Evolutionary conservation across 2,797 vertebrate genomes (phyloP).

Genomic region (Adelosebastes latens): DNA sequence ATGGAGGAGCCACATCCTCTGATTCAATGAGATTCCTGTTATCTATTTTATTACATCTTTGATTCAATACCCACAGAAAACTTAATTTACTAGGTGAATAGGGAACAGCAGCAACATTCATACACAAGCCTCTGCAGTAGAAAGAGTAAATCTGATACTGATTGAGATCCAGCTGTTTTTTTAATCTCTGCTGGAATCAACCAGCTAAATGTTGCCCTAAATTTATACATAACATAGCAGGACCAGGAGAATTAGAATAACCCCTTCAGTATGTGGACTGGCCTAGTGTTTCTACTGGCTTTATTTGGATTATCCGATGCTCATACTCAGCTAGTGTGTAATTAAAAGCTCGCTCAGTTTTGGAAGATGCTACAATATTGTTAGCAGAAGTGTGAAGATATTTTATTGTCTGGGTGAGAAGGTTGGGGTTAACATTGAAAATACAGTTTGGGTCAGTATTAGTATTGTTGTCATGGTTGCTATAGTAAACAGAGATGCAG

Average conservation of each 20-base stretch:
- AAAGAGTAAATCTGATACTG: background rate
- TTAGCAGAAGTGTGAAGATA: background rate
- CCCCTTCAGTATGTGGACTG: conserved; percentile 1
- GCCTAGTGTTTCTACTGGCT: conserved; percentile 1
- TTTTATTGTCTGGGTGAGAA: background rate
- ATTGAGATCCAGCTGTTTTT: background rate
- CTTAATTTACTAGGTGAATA: background rate
- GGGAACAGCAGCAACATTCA: background rate
- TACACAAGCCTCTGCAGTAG: background rate
- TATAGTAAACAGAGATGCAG: background rate
- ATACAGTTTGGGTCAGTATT: background rate
- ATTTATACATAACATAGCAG: conserved; percentile 11
- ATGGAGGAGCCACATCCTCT: background rate
- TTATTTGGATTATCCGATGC: background rate
- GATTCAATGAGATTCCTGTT: background rate
- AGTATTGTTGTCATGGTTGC: background rate
- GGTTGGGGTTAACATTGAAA: background rate
- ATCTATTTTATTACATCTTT: background rate
- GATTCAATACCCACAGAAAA: background rate
- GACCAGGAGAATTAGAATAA: conserved; percentile 28
- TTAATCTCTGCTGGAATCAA: background rate
- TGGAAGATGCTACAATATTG: background rate
- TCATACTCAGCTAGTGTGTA: background rate
- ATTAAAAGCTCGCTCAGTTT: background rate
- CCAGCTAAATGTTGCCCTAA: conserved; percentile 9